These are phyloP conservation scores for Tipula lateralis DNA, from an alignment of 2,888 invertebrate genomes.

Conservation along the genomic window DNA sequence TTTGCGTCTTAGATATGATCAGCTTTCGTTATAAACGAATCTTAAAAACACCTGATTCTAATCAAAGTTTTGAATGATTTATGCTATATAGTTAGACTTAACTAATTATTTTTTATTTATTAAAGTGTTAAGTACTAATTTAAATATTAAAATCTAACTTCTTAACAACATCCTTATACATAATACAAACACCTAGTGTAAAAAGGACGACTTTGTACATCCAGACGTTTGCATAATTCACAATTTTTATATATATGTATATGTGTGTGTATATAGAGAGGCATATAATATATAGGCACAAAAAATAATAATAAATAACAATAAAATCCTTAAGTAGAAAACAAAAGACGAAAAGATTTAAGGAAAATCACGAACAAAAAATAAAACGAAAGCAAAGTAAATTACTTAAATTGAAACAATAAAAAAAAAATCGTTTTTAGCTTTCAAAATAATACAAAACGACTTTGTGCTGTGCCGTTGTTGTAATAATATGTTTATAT, in stretches of 20 bases:
- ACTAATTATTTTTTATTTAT: too few relatives aligned
- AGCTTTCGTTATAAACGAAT: too few relatives aligned
- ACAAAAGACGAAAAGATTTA: slow-evolving; percentile 4
- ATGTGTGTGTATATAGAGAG: not conserved
- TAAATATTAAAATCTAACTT: not conserved
- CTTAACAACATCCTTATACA: not conserved
- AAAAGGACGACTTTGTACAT: too few relatives aligned
- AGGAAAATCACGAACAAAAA: slow-evolving; percentile 7
- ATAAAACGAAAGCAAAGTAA: slow-evolving; percentile 1
- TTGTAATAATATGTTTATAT: too few relatives aligned
- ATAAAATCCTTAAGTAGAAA: slow-evolving; percentile 13
- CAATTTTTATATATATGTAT: not conserved
- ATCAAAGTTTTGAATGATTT: too few relatives aligned
- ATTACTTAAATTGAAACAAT: slow-evolving; percentile 24
- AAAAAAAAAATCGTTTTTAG: not conserved
- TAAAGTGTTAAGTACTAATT: not conserved
- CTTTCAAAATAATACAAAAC: not conserved
- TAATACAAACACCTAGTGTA: not conserved
- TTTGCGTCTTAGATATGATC: too few relatives aligned
- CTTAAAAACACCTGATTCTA: too few relatives aligned
- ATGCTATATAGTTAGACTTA: too few relatives aligned
- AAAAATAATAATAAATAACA: not conserved
- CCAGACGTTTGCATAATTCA: not conserved
- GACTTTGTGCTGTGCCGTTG: not conserved
- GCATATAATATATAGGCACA: not conserved